phyloP scores from a whole-genome alignment of 2,113 vertebrate species.

The Clarias batrachus region DNA sequence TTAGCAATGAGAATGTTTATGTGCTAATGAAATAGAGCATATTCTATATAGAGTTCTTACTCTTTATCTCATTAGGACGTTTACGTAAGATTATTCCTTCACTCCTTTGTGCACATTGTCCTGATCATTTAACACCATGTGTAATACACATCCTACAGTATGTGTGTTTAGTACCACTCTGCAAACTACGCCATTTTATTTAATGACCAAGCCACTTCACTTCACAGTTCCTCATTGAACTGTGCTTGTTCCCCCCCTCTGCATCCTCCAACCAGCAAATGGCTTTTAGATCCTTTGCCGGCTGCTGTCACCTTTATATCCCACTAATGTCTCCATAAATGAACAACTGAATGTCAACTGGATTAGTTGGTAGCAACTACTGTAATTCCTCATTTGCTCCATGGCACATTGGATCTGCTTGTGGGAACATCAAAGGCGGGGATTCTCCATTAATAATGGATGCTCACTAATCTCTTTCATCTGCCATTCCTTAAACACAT shows the following conservation, averaged over 20 bases:
- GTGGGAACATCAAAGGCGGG: slow-evolving; percentile 17
- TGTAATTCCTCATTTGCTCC: slow-evolving; percentile 11
- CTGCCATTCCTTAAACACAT: slow-evolving; percentile 34
- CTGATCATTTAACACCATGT: neutral
- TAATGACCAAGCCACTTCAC: slow-evolving; percentile 21
- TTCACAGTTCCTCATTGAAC: slow-evolving; percentile 8
- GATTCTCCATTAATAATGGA: slow-evolving; percentile 38
- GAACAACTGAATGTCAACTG: slow-evolving; percentile 1
- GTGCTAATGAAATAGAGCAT: neutral
- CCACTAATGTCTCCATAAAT: neutral
- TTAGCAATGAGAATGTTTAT: neutral
- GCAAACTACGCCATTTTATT: slow-evolving; percentile 10
- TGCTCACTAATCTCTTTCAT: slow-evolving; percentile 35
- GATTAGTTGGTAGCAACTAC: slow-evolving; percentile 28
- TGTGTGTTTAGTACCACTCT: neutral
- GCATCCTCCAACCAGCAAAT: neutral
- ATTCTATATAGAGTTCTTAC: neutral
- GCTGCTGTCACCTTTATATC: slow-evolving; percentile 22
- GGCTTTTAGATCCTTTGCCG: neutral
- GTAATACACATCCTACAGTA: neutral
- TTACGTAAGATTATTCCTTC: neutral
- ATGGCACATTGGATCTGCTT: neutral
- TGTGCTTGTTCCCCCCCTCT: neutral
- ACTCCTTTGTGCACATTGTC: neutral
- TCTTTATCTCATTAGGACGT: neutral